Base-by-base conservation (phyloP, 2,113 vertebrate species). In the Labeo catla region DNA sequence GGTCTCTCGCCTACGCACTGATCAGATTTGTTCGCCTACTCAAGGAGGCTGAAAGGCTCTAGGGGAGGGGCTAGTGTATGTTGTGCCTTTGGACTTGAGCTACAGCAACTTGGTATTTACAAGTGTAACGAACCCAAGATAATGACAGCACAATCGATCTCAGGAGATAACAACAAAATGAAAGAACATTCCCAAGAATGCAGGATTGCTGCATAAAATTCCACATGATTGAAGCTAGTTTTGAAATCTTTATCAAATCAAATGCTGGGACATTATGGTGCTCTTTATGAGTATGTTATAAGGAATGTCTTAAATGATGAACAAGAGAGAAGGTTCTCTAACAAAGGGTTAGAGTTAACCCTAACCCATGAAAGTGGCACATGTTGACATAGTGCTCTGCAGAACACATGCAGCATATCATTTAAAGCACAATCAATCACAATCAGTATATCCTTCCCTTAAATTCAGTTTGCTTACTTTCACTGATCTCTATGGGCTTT, bases 11-110 rank as follows among this genome's bases (percentile, higher is more conserved):
- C 90, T 91, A 87, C 89, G 85, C 85, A 68, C 90, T 90, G 93
- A 91, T 94, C 90, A 85, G 84, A 89, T 93, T 92, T 91, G 91
- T 86, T 88, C 85, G 86, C 90, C 87, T 90, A 83, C 86, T 87
- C 86, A 28, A 57, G 6, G 88, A 90, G 84, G 87, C 76, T 88
- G 90, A 87, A 61, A 87, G n/a, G 5, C 83, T 87, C 76, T 87
- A 86, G 36, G 65, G 91, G 90, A 90, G 91, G 91, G 86, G 86
- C 83, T 82, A 84, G 88, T 91, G 83, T 87, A 61, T 86, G 54
- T 49, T 66, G 86, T 57, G 79, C 43, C 4, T 65, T 45, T 65
- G 43, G n/a, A 63, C 39, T 81, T 39, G 84, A 88, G 79, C 77
- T 49, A 54, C 77, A 23, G 76, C 66, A 74, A 45, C 76, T 73